Conservation (phyloP, 2,797 vertebrate genomes). For the Sebastes vulpes region DNA sequence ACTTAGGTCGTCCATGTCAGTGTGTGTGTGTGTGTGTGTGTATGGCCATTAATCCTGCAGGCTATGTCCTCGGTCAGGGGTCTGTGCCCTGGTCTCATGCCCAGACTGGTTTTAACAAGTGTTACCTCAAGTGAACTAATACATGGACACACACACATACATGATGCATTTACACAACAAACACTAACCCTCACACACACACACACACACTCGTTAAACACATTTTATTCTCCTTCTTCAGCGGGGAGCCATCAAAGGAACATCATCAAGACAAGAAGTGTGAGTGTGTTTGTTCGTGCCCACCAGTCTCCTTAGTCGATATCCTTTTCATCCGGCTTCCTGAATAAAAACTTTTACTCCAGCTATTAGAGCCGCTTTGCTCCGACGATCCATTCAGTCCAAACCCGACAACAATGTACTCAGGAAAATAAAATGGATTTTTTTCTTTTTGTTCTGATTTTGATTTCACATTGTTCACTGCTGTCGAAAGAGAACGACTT, state of each 20-base stretch:
- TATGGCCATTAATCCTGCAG: conserved; percentile 54
- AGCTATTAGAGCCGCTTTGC: background rate
- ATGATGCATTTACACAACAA: background rate
- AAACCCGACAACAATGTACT: conserved; percentile 6
- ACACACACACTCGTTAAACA: background rate
- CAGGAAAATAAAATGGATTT: conserved; percentile 7
- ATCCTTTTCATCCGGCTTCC: conserved; percentile 24
- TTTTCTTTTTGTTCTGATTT: conserved; percentile 5
- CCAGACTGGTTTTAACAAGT: conserved; percentile 48
- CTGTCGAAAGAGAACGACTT: background rate
- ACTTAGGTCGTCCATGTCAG: conserved; percentile 8
- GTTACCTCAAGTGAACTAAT: conserved; percentile 40
- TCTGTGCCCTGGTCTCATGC: conserved; percentile 41
- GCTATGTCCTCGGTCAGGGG: conserved; percentile 32
- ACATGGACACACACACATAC: background rate
- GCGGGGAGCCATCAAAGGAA: background rate
- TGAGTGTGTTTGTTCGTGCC: background rate
- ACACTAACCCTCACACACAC: background rate
- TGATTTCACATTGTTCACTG: conserved; percentile 13
- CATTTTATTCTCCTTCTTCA: conserved; percentile 8
- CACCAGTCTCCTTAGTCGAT: conserved; percentile 12
- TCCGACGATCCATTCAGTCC: conserved; percentile 23
- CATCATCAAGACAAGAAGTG: background rate
- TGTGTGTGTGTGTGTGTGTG: conserved; percentile 26
- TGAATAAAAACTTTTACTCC: conserved; percentile 24